These are phyloP conservation scores for Trichogramma dendrolimi DNA, from an alignment of 2,888 invertebrate genomes.

Conservation along the genomic window DNA sequence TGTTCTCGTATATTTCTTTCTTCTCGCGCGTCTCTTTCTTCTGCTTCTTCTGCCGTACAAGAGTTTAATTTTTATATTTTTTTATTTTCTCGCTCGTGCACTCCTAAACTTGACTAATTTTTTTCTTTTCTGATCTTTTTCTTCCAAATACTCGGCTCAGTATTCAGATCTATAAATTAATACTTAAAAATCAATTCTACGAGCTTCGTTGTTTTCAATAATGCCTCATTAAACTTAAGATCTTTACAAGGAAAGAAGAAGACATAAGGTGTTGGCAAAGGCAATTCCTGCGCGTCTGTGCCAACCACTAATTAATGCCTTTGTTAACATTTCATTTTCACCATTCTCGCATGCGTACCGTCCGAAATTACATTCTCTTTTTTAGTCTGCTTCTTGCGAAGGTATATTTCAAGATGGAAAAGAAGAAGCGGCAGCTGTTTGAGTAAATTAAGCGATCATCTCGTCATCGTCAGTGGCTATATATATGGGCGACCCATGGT, in stretches of 20 bases:
- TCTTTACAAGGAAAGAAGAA: not conserved
- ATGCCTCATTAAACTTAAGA: slow-evolving; percentile 6
- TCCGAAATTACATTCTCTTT: no score
- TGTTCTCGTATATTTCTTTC: not conserved
- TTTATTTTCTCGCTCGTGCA: no score
- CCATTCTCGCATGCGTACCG: no score
- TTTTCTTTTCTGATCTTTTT: not conserved
- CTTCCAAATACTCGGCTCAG: not conserved
- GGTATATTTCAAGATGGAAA: slow-evolving; percentile 29
- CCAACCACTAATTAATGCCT: slow-evolving; percentile 16
- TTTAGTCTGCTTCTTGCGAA: not conserved
- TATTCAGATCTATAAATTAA: slow-evolving; percentile 14
- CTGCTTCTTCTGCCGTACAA: not conserved
- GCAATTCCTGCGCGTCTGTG: not conserved
- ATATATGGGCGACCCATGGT: no score
- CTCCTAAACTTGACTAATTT: no score
- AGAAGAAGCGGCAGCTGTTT: slow-evolving; percentile 48
- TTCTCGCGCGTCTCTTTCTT: not conserved
- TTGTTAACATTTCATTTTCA: slow-evolving; percentile 22
- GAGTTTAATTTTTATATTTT: no score
- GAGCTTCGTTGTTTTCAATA: slow-evolving; percentile 8
- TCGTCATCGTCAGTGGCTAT: slow-evolving; percentile 51
- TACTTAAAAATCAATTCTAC: slow-evolving; percentile 18
- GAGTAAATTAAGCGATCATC: slow-evolving; percentile 53
- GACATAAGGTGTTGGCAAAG: not conserved